Base-by-base conservation (phyloP, 2,888 invertebrate species). In the Pheosia gnoma region DNA sequence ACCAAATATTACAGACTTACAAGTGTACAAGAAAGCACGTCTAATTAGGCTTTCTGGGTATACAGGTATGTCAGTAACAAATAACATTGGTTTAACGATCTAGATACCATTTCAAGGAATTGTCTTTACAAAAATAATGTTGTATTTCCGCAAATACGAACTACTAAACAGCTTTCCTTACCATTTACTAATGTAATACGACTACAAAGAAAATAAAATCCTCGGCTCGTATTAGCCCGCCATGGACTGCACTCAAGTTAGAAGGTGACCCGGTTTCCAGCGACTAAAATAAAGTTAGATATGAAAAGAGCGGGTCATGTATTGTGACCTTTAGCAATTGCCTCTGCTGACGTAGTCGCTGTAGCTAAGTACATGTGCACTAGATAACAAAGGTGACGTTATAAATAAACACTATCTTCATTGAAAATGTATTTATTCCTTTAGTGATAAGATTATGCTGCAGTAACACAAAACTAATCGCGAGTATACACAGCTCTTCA, bases 221-320 rank as follows among this genome's bases (percentile, higher is more conserved):
- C 51, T 5, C 51, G 4, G 37, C n/a, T 53, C 3, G 11, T 37
- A 53, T 53, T 5, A 53, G 53, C 53, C 37, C 3, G 5, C 53
- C 53, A 53, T 36, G 37, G 53, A 10, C 53, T 36, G 71, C 82
- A 81, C 84, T 86, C 79, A 85, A 86, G 86, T 86, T 85, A 85
- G 82, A 77, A 74, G 72, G 66, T 78, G 86, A 83, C 87, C 88
- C 71, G 72, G 80, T 83, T 86, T 72, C 45, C 43, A 63, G 57
- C 65, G 68, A 76, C 81, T 79, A 79, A 79, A 85, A 84, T 82
- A 85, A 85, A 85, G 77, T 82, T 81, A 73, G 75, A 70, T 71
- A 75, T 71, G 71, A 75, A 73, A 76, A 72, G 72, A 69, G 64
- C 65, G 63, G 77, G 72, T 73, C 66, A 62, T 61, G 49, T 71